Base-by-base conservation (phyloP, 2,113 vertebrate genomes). In the Myotis lucifugus region DNA sequence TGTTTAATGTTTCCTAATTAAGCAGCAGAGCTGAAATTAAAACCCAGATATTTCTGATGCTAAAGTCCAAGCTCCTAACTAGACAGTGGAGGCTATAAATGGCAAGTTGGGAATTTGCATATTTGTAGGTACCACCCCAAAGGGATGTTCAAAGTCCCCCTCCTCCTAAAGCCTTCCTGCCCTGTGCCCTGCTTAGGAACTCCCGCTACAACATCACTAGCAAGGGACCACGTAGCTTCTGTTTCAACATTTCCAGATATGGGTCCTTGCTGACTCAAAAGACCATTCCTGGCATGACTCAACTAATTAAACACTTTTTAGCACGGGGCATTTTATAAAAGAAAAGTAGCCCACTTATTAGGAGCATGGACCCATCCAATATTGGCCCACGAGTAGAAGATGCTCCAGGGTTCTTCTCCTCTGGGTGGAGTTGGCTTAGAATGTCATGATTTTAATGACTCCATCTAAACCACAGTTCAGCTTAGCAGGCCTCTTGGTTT, bases 41-140 rank as follows among this genome's bases (percentile, higher is more conserved):
- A 88, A 50, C 34, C 59, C 64, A 88, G 48, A 40, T 86, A 61
- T 88, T 87, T 95, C 34, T 77, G 34, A 72, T 15, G 50, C 50
- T 91, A 11, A 77, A 93, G 69, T 93, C 21, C n/a, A 88, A 83
- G 23, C 34, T 95, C 59, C 82, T 90, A 61, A 88, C 19, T 23
- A 95, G 61, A 64, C 6, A 89, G 18, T 29, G 34, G 48, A 85
- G 32, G 23, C 25, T 81, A 67, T 67, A 76, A 89, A 46, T 64
- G n/a, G 17, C 69, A 82, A 88, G 59, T 37, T 9, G 42, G 21
- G 15, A 84, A 29, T 85, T 37, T 76, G 42, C 11, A 67, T 12
- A 67, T 37, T 76, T 76, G 81, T 88, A 27, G 21, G 4, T 83
- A 67, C 7, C 56, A 25, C 4, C 21, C 56, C 40, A 54, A 90